A percentile compares a stretch with the other conserved stretches of the same genome.
Evolutionary conservation across 2,113 vertebrate genomes (phyloP).

Genomic region (Oreochromis spilurus): DNA sequence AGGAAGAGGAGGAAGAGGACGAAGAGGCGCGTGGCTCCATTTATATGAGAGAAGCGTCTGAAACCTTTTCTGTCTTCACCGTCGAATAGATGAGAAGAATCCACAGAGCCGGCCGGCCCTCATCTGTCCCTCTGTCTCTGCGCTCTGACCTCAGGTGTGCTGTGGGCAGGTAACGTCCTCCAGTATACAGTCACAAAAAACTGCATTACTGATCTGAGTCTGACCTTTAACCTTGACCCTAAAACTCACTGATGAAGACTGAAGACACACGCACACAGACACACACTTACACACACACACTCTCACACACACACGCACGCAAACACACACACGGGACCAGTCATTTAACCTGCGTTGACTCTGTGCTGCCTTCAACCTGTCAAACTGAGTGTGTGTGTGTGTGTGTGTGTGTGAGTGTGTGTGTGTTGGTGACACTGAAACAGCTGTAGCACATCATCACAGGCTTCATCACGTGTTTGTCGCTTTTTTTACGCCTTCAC

Average conservation of each 20-base stretch:
- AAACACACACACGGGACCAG: too few relatives aligned
- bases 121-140: background rate
- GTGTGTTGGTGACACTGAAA: too few relatives aligned
- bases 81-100: background rate
- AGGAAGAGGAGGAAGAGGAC: background rate
- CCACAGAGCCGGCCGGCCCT: background rate
- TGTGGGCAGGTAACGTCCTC: background rate
- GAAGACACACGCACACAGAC: background rate
- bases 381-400: background rate
- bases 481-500: too few relatives aligned
- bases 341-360: background rate
- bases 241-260: background rate
- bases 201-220: background rate
- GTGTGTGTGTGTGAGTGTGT: rapidly evolving
- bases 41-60: background rate
- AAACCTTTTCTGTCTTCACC: background rate
- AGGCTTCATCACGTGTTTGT: too few relatives aligned
- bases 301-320: background rate
- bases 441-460: too few relatives aligned
- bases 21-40: background rate
- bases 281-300: background rate
- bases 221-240: background rate
- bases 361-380: background rate
- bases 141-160: background rate
- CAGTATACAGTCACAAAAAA: background rate